Conservation (phyloP, 2,888 invertebrate genomes). For the Melieria omissa region DNA sequence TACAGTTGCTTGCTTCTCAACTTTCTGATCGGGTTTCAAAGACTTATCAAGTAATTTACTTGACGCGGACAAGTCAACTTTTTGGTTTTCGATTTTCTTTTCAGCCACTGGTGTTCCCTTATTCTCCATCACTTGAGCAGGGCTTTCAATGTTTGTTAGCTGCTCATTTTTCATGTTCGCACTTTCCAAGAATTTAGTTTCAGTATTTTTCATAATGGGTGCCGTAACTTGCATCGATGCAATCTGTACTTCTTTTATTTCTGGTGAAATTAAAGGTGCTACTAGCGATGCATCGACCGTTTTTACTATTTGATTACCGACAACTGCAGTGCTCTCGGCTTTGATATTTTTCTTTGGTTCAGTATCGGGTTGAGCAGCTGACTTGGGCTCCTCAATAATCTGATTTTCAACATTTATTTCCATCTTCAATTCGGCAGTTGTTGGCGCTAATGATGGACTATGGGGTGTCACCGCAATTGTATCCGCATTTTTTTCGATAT, state of each 20-base stretch:
- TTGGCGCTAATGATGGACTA: too few relatives aligned
- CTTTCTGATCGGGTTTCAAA: background rate
- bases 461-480: background rate
- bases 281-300: background rate
- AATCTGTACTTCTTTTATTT: constrained; percentile 4
- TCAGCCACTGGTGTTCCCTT: constrained; percentile 35
- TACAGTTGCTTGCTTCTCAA: background rate
- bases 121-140: background rate
- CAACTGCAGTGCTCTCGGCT: background rate
- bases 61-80: constrained; percentile 6
- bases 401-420: background rate
- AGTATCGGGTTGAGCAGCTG: background rate
- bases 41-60: constrained; percentile 1
- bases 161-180: background rate
- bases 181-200: background rate
- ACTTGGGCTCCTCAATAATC: background rate
- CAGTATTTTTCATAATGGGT: background rate
- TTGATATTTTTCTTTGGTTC: constrained; percentile 5
- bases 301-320: too few relatives aligned
- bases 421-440: background rate
- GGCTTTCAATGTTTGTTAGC: background rate
- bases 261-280: background rate
- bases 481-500: too few relatives aligned
- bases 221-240: background rate
- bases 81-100: constrained; percentile 20